Conservation (phyloP, 2,888 invertebrate species). For the Plebejus melissa region DNA sequence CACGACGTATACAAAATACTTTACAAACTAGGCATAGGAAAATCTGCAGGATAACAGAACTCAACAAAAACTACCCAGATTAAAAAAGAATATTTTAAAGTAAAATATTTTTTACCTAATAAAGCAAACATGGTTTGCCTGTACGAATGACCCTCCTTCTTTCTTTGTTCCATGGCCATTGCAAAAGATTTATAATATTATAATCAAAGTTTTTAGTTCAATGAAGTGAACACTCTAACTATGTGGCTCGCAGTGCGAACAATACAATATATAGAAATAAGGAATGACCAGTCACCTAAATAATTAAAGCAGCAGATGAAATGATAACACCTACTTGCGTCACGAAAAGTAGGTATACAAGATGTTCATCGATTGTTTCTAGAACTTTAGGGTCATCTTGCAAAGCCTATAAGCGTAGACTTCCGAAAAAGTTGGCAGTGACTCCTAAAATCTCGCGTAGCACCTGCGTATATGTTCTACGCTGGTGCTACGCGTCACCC, state of each 20-base stretch:
- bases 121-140: constrained; percentile 13
- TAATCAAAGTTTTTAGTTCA: not conserved
- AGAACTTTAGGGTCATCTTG: not conserved
- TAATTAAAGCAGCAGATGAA: constrained; percentile 23
- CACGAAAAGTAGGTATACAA: constrained; percentile 13
- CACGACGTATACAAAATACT: not conserved
- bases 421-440: not conserved
- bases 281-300: constrained; percentile 23
- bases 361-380: constrained; percentile 9
- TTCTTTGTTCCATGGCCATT: constrained; percentile 10
- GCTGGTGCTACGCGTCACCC: not conserved
- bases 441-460: not conserved
- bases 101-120: constrained; percentile 20
- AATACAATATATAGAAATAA: constrained; percentile 20
- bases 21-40: not conserved
- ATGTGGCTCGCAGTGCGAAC: constrained; percentile 9
- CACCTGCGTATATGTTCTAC: not conserved
- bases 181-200: not conserved
- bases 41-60: not conserved
- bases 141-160: constrained; percentile 22
- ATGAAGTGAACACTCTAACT: constrained; percentile 1
- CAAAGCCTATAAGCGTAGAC: not conserved
- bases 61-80: not conserved
- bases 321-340: constrained; percentile 22
- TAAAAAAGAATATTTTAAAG: not conserved